These are phyloP conservation scores for Drosophila sturtevanti DNA, from an alignment of 1,140 invertebrate genomes.

Conservation along the genomic window DNA sequence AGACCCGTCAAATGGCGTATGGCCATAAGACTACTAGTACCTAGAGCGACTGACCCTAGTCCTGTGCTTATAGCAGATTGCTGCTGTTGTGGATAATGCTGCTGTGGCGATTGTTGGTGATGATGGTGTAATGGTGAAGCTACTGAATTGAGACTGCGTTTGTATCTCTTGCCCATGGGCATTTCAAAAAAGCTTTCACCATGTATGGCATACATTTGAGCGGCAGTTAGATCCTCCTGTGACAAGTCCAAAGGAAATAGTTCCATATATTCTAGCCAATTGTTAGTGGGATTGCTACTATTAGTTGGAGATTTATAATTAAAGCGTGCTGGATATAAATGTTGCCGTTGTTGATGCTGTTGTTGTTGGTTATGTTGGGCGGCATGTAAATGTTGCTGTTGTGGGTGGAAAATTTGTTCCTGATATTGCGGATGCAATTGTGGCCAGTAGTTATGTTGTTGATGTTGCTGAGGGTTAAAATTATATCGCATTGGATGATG, in stretches of 20 bases:
- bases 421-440: constrained; percentile 6
- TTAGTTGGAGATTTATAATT: background rate
- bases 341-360: background rate
- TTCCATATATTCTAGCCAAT: constrained; percentile 12
- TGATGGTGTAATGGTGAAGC: background rate
- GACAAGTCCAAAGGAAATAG: constrained; percentile 20
- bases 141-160: constrained; percentile 8
- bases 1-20: background rate
- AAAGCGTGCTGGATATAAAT: background rate
- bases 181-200: constrained; percentile 43
- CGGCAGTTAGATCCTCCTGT: constrained; percentile 27
- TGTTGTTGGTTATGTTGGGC: background rate
- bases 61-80: background rate
- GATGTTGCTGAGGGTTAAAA: background rate
- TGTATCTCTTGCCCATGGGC: constrained; percentile 34
- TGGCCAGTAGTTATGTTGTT: background rate
- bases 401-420: constrained; percentile 13
- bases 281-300: background rate
- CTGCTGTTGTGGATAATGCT: background rate
- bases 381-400: background rate
- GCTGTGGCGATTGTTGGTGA: background rate
- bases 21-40: background rate
- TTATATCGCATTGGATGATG: background rate
- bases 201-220: constrained; percentile 43
- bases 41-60: background rate